Base-by-base conservation (phyloP, 1,140 invertebrate species). In the Anastatus disparis region DNA sequence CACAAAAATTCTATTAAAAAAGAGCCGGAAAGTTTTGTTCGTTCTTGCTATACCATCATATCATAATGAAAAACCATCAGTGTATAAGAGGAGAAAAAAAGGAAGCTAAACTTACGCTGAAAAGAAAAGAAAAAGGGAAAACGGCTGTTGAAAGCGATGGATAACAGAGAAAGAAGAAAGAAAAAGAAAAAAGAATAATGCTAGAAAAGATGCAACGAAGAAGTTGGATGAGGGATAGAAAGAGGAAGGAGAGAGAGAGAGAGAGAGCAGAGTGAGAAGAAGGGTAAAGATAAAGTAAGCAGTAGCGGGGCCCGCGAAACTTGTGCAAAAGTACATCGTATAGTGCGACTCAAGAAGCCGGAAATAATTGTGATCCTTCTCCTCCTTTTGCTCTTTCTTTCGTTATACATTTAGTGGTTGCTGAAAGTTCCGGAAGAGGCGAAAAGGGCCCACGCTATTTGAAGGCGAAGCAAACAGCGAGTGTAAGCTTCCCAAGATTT, bases 271-370 rank as follows among this genome's bases (percentile, higher is more conserved):
- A 26, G 12, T 46, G 42, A 20, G 42, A 44, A n/a, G 15, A 9
- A 44, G n/a, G n/a, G n/a, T n/a, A n/a, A 22, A 29, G 26, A 12
- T 13, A n/a, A 35, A 22, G n/a, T 17, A 31, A 35, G 20, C 6
- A 13, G 27, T n/a, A 55, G 27, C 22, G 3, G 40, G 12, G 12
- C 3, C 22, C 22, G 10, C 22, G 48, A 52, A 52, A 52, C 35
- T 66, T 82, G 82, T 80, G 80, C 78, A 83, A 83, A 83, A 83
- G 82, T 82, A 85, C 82, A 82, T 81, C 81, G 70, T n/a, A n/a
- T n/a, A n/a, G n/a, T 22, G 75, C 78, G 78, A 77, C 79, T 81
- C 81, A 84, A 82, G 79, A 83, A 79, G 78, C 78, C 82, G 83
- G 83, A 84, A 84, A 75, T 84, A 85, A 84, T 84, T 78, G 79